These are phyloP conservation scores for Gasterosteus nipponicus DNA, from an alignment of 2,113 vertebrate genomes.

Conservation along the genomic window DNA sequence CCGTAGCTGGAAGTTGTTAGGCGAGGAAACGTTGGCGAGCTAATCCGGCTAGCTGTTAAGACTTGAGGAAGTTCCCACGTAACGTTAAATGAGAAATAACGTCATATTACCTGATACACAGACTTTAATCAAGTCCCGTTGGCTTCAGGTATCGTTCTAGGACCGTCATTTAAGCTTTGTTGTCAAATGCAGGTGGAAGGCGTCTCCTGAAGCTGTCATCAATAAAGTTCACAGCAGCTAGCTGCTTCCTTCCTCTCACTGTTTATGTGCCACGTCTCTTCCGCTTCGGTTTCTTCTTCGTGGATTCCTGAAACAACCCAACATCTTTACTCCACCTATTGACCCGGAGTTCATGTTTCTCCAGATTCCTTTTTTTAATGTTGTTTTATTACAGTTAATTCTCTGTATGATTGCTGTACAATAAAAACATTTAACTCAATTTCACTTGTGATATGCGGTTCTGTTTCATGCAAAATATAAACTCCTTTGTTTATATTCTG, in stretches of 20 bases:
- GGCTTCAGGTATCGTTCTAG: slow-evolving; percentile 11
- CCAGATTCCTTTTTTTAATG: neutral
- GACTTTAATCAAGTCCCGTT: slow-evolving; percentile 50
- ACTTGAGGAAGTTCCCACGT: slow-evolving; percentile 17
- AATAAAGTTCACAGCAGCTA: slow-evolving; percentile 22
- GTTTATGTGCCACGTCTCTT: slow-evolving; percentile 81
- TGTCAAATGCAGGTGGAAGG: neutral
- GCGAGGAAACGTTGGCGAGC: slow-evolving; percentile 22
- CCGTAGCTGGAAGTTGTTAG: slow-evolving; percentile 36
- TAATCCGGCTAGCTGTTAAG: slow-evolving; percentile 23
- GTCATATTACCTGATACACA: slow-evolving; percentile 50
- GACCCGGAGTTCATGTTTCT: slow-evolving; percentile 1
- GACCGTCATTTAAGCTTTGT: slow-evolving; percentile 56
- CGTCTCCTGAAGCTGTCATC: slow-evolving; percentile 45
- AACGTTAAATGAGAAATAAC: neutral
- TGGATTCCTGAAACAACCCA: neutral
- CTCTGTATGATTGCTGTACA: neutral
- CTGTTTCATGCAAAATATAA: neutral
- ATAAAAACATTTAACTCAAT: neutral
- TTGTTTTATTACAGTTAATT: neutral
- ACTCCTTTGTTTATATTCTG: neutral
- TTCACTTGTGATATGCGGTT: neutral
- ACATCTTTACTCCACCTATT: slow-evolving; percentile 17
- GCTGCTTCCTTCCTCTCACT: slow-evolving; percentile 54
- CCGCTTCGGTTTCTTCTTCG: slow-evolving; percentile 58